Percentiles rank a stretch among this genome's conserved stretches.
Evolutionary conservation across 2,113 vertebrate genomes (phyloP).

Genomic region (Paratilapia polleni): DNA sequence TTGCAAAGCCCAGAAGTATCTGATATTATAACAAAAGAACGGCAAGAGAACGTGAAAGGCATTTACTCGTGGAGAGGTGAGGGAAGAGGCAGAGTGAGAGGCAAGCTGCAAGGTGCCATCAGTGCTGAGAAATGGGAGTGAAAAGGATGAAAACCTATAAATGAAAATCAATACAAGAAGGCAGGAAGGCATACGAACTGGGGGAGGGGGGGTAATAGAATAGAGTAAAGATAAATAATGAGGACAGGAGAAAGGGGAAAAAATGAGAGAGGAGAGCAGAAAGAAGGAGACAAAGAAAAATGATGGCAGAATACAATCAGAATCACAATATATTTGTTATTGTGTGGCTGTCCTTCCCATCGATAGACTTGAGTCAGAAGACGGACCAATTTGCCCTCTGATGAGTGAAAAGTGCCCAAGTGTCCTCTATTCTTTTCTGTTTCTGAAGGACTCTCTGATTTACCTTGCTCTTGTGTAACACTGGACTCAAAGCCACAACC

Average conservation of each 20-base stretch:
- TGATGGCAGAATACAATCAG: constrained; percentile 70
- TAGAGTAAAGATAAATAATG: constrained; percentile 83
- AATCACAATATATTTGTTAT: constrained; percentile 72
- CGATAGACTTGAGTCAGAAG: constrained; percentile 46
- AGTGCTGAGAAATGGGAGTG: constrained; percentile 80
- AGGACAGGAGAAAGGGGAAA: constrained; percentile 72
- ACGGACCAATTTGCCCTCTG: constrained; percentile 41
- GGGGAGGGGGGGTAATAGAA: constrained; percentile 73
- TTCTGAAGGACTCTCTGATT: constrained; percentile 17
- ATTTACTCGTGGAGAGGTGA: constrained; percentile 59
- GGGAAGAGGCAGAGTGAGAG: constrained; percentile 67
- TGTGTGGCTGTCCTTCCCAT: constrained; percentile 65
- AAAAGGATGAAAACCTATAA: constrained; percentile 85
- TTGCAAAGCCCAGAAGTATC: constrained; percentile 48
- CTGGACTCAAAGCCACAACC: not conserved
- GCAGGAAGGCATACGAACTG: constrained; percentile 79
- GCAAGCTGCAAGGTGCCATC: constrained; percentile 75
- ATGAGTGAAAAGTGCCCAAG: constrained; percentile 32
- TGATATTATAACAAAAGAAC: constrained; percentile 68
- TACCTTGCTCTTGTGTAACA: not conserved
- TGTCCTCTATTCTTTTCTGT: constrained; percentile 5
- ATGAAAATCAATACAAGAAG: constrained; percentile 85
- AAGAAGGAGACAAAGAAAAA: constrained; percentile 75
- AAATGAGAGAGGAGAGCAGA: constrained; percentile 70
- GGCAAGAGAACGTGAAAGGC: constrained; percentile 55